Base-by-base conservation (phyloP, 2,888 invertebrate genomes). In the Syrista parreyssii region DNA sequence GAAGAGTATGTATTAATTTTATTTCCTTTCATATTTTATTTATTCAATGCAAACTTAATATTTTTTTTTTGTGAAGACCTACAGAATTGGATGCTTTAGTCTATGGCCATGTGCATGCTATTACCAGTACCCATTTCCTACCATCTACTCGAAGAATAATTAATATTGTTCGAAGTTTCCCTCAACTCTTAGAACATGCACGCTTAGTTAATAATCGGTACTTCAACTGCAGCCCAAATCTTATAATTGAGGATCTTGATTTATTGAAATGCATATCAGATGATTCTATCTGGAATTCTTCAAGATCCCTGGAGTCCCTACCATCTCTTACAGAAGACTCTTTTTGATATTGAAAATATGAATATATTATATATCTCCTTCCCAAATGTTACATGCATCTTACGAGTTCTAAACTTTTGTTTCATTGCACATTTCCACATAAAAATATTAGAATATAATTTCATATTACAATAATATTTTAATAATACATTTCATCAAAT, bases 41-140 rank as follows among this genome's bases (percentile, higher is more conserved):
- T 74, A 75, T 73, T 0, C 34, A n/a, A 40, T 35, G 31, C 32
- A 31, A 6, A 31, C 9, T 68, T 55, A 76, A 1, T 40, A 23
- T 74, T 30, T 35, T 35, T 35, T 12, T 35, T 35, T 35, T 35
- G 35, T 35, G 35, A 91, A 96, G 96, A 83, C 95, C 95, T 1
- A 95, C 95, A 3, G 95, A 96, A 80, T 86, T 96, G 83, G 97
- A 97, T 91, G 96, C 96, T 1, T 90, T 96, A n/a, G 93, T 96
- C 3, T 97, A 94, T 88, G 96, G 96, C 1, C 94, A 94, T 82
- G 85, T 93, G 15, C 89, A 92, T 34, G 92, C 93, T 0, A 86
- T 94, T 23, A 88, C 93, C 6, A 91, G 91, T 1, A 91, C 92
- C 0, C 84, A 82, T 0, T 92, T 92, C 0, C 91, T 92, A 0